Conservation (phyloP, 1,140 invertebrate genomes). For the Hormaphis cornu region DNA sequence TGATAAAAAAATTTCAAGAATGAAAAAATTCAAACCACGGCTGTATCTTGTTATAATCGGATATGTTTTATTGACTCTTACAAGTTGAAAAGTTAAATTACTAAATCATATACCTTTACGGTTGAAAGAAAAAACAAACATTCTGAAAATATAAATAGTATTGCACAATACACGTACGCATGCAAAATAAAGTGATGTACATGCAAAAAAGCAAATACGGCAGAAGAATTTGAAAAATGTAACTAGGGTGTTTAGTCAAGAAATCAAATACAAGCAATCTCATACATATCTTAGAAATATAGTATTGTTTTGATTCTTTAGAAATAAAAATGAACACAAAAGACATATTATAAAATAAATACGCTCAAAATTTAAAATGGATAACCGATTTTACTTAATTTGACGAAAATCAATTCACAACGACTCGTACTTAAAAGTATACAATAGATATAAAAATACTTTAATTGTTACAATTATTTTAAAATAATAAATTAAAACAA, state of each 20-base stretch:
- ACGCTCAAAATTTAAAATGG: too few species aligned
- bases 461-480: too few species aligned
- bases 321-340: not conserved
- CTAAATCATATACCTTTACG: not conserved
- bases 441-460: too few species aligned
- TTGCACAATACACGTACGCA: not conserved
- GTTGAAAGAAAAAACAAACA: not conserved
- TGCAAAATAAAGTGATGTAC: constrained; percentile 3
- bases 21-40: not conserved
- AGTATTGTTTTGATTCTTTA: not conserved
- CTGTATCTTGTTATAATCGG: constrained; percentile 16
- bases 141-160: not conserved
- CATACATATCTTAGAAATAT: not conserved
- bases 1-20: too few species aligned
- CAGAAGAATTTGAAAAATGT: not conserved
- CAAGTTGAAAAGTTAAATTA: not conserved
- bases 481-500: not conserved
- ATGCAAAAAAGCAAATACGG: not conserved
- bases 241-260: not conserved
- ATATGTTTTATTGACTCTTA: not conserved
- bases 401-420: not conserved
- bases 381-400: not conserved
- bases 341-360: not conserved
- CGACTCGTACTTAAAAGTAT: too few species aligned
- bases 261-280: not conserved